Percentiles rank a stretch among this genome's conserved stretches.
Conservation (phyloP, 1,140 invertebrate species). For the Maconellicoccus hirsutus region DNA sequence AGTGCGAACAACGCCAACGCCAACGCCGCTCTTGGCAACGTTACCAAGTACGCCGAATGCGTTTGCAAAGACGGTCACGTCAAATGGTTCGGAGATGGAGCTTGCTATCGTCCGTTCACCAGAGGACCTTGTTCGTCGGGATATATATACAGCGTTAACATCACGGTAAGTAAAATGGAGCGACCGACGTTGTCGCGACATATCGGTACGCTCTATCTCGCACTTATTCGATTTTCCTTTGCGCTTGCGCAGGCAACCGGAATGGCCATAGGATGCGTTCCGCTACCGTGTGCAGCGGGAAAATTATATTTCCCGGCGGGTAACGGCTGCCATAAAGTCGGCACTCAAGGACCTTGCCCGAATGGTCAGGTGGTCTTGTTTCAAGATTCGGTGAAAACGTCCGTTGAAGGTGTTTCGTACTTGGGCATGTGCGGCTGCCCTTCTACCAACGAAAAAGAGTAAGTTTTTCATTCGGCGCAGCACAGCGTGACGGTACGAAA, state of each 20-base stretch:
- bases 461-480: too few species aligned
- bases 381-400: constrained; percentile 59
- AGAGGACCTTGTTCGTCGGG: constrained; percentile 55
- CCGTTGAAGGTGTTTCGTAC: constrained; percentile 64
- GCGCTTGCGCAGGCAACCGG: constrained; percentile 25
- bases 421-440: constrained; percentile 64
- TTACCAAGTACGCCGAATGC: constrained; percentile 43
- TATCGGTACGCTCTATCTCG: too few species aligned
- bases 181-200: too few species aligned
- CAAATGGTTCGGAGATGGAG: constrained; percentile 46
- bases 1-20: neutral
- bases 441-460: constrained; percentile 29
- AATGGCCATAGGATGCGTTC: constrained; percentile 28
- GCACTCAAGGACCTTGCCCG: constrained; percentile 55
- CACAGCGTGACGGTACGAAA: too few species aligned
- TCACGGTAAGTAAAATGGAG: constrained; percentile 19
- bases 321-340: constrained; percentile 59
- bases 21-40: neutral
- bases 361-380: constrained; percentile 57
- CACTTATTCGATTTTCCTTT: too few species aligned
- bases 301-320: constrained; percentile 59
- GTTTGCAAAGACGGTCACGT: constrained; percentile 57
- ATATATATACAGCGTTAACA: constrained; percentile 40
- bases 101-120: constrained; percentile 62
- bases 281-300: constrained; percentile 54